Evolutionary conservation across 2,888 invertebrate genomes (phyloP).

Genomic region (Heliconius aoede): DNA sequence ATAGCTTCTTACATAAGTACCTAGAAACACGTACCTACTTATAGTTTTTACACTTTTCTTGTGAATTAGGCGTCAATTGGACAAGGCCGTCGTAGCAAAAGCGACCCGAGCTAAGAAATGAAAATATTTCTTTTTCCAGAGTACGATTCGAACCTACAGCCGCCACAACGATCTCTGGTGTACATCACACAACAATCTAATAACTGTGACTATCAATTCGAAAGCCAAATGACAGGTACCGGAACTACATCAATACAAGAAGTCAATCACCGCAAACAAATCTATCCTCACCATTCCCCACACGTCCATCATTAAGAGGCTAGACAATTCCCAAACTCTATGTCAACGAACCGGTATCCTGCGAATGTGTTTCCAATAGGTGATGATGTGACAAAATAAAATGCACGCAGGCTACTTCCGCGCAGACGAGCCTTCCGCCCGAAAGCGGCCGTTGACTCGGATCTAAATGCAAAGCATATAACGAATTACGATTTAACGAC

Average conservation of each 20-base stretch:
- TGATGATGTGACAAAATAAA: slow-evolving; percentile 59
- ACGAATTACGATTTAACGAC: slow-evolving; percentile 70
- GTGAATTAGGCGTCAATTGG: no score
- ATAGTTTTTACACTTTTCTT: no score
- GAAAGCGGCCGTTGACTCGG: slow-evolving; percentile 62
- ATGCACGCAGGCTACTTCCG: slow-evolving; percentile 75
- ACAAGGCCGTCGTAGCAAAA: no score
- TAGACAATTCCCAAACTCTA: slow-evolving; percentile 46
- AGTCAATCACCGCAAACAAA: slow-evolving; percentile 19
- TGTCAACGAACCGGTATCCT: slow-evolving; percentile 66
- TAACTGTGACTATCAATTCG: not conserved
- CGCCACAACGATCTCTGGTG: no score
- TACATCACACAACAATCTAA: not conserved
- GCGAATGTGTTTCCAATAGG: slow-evolving; percentile 74
- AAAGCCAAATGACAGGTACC: not conserved
- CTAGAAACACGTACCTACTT: no score
- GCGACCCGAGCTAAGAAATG: no score
- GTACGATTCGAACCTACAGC: no score
- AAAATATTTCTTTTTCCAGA: no score
- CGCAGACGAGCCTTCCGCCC: slow-evolving; percentile 71
- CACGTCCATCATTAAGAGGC: slow-evolving; percentile 41
- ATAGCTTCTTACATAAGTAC: not conserved
- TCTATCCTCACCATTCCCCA: slow-evolving; percentile 5
- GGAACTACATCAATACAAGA: slow-evolving; percentile 17
- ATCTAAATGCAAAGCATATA: slow-evolving; percentile 66